Base-by-base conservation (phyloP, 2,888 invertebrate genomes). In the Brachycybe producta region DNA sequence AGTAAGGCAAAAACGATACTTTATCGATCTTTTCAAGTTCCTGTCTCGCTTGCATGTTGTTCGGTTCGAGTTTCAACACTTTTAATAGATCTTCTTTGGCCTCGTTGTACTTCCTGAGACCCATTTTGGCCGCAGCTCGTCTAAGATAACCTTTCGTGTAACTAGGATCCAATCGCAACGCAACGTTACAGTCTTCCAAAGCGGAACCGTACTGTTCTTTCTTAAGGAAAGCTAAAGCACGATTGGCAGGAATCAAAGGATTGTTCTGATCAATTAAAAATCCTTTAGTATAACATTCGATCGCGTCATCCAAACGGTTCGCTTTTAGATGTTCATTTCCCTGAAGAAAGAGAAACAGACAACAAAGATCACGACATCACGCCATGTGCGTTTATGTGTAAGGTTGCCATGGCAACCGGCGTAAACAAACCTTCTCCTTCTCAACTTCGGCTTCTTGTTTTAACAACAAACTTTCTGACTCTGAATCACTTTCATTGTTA, bases 181-280 rank as follows among this genome's bases (percentile, higher is more conserved):
- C 64, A 5, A 58, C 51, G 28, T 63, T 61, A 53, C 69, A 70
- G 56, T 71, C 71, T 5, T 60, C 51, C 56, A 69, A 70, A 30
- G 69, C 70, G 13, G 65, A 65, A 17, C 58, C 64, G 60, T 70
- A 88, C 85, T 79, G 78, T 56, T 83, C 76, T 58, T 79, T 75
- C 67, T 86, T 90, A 8, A 92, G 70, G 55, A 82, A 77, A 59
- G 92, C 92, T 48, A 91, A 73, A 1, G 87, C 91, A 58, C 94
- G 74, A 66, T 94, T 94, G 0, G 87, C 85, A 61, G 77, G 87
- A 63, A 83, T 84, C 13, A 85, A 74, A 2, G 90, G 60, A 57
- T 66, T 69, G 15, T 60, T 60, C 3, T 68, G 64, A 58, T 69
- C 67, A 23, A 62, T 57, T 30, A 61, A 57, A 28, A 66, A 62